Evolutionary conservation across 2,113 vertebrate genomes (phyloP).

Genomic region (Potamarius usumacintae): DNA sequence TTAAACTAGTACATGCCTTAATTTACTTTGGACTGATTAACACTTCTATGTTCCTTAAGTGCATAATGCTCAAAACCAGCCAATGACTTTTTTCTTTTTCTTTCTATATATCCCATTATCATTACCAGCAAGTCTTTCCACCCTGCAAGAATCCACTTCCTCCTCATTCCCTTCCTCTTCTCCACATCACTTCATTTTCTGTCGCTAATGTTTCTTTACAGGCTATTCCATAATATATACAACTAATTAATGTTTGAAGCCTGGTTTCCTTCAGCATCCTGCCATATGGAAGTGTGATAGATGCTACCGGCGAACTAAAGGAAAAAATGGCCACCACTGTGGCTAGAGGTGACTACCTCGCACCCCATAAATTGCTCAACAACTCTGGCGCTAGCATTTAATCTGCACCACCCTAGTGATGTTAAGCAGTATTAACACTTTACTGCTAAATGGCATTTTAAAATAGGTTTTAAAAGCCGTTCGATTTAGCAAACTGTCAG

Average conservation of each 20-base stretch:
- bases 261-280: constrained; percentile 46
- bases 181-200: constrained; percentile 26
- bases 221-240: background rate
- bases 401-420: constrained; percentile 35
- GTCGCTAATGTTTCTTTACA: constrained; percentile 3
- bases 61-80: background rate
- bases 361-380: constrained; percentile 48
- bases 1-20: too few species aligned
- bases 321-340: constrained; percentile 39
- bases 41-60: background rate
- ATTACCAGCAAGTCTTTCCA: background rate
- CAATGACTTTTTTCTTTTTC: background rate
- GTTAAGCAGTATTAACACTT: constrained; percentile 45
- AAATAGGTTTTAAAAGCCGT: constrained; percentile 40
- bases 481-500: constrained; percentile 32
- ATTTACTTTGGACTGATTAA: background rate
- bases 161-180: background rate
- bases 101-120: background rate
- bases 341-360: constrained; percentile 32
- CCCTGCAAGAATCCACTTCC: background rate
- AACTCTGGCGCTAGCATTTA: constrained; percentile 37
- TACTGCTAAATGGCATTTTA: constrained; percentile 45
- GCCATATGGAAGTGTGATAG: constrained; percentile 1
- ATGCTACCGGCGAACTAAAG: constrained; percentile 18
- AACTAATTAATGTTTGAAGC: constrained; percentile 63